Base-by-base conservation (phyloP, 2,888 invertebrate genomes). In the Mechanitis messenoides region DNA sequence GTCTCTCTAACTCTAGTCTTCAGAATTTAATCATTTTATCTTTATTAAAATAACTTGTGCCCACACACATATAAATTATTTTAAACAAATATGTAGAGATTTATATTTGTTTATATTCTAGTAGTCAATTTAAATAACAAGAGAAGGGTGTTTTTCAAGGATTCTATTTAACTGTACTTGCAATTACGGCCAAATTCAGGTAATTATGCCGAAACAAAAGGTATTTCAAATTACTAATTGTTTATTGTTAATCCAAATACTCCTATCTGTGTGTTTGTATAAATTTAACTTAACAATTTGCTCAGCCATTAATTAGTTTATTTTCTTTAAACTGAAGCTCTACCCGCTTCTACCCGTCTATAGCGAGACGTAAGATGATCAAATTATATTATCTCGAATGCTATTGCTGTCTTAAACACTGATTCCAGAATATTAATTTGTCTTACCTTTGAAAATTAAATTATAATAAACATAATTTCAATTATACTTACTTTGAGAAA, bases 181-280 rank as follows among this genome's bases (percentile, higher is more conserved):
- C 31, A 50, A 50, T 31, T 28, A 31, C 7, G 31, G 31, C 31
- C 7, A n/a, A 50, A 50, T 50, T 31, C 50, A 9, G 50, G 28
- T 6, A 50, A 2, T 50, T 50, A 42, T 50, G 50, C 9, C 31
- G 28, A 28, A 50, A 50, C 50, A 50, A 50, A 50, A 31, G 50
- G 7, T 50, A 50, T 50, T 31, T 28, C 31, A 31, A 31, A 31
- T 50, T 31, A 50, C 50, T 50, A 50, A 50, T 50, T 50, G 50
- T 50, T 50, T 50, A 50, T 50, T 50, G 31, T 50, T 50, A 31
- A 50, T 50, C 6, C 50, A 50, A 50, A 50, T 31, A 42, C 42
- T 42, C 42, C 42, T 42, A 31, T 50, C 50, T 31, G 50, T 50
- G 50, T 50, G 31, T 50, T 50, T 50, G 31, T 31, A 50, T 50